Conservation (phyloP, 2,797 vertebrate genomes). For the Strix occidentalis region DNA sequence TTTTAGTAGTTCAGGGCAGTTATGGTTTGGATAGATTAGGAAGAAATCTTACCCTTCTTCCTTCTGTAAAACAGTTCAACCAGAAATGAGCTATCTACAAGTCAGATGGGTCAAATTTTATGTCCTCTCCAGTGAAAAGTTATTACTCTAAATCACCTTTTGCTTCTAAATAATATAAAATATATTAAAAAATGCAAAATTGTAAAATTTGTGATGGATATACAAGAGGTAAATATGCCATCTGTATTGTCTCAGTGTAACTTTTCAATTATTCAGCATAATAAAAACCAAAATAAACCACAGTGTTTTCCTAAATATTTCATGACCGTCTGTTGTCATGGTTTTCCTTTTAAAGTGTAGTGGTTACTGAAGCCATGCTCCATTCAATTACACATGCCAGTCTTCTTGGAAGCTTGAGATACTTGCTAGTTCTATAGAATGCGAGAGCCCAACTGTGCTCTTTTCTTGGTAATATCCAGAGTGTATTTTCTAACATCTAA, state of each 20-base stretch:
- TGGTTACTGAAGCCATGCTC: neutral
- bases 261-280: neutral
- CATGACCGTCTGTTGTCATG: neutral
- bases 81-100: neutral
- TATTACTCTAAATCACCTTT: neutral
- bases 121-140: neutral
- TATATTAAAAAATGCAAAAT: neutral
- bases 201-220: neutral
- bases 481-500: neutral
- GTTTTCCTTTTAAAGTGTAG: neutral
- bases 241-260: neutral
- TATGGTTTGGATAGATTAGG: neutral
- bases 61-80: neutral
- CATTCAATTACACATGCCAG: neutral
- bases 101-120: neutral
- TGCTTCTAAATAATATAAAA: neutral
- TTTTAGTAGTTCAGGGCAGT: neutral
- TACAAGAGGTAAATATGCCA: neutral
- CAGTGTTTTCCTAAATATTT: neutral
- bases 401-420: neutral
- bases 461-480: neutral
- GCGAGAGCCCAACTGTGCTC: neutral
- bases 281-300: neutral
- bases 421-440: neutral
- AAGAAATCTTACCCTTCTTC: neutral